phyloP scores from a whole-genome alignment of 2,888 invertebrate genomes.

The Cybosia mesomella region DNA sequence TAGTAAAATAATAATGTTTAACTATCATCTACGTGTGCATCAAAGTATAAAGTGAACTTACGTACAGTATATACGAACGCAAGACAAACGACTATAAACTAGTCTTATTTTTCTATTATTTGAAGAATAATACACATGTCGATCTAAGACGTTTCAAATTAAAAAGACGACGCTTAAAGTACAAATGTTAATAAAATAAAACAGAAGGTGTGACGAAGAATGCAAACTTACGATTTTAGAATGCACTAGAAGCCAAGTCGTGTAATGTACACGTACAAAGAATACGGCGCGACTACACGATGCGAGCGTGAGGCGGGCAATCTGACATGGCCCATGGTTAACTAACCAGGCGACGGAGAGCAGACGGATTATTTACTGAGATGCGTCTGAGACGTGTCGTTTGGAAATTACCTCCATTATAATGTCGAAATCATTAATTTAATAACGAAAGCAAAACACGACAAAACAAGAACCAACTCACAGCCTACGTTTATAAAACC shows the following conservation, averaged over 20 bases:
- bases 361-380: slow-evolving; percentile 84
- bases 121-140: slow-evolving; percentile 71
- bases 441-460: slow-evolving; percentile 74
- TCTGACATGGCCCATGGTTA: slow-evolving; percentile 60
- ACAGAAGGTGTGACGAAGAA: slow-evolving; percentile 73
- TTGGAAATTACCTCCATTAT: slow-evolving; percentile 74
- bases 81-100: slow-evolving; percentile 80
- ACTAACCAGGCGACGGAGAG: slow-evolving; percentile 81
- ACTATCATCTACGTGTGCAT: slow-evolving; percentile 81
- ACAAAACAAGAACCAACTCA: slow-evolving; percentile 84
- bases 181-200: slow-evolving; percentile 76
- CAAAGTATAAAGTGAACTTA: slow-evolving; percentile 83
- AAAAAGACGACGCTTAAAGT: slow-evolving; percentile 71
- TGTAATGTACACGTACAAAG: slow-evolving; percentile 76
- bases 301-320: slow-evolving; percentile 65
- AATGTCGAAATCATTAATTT: slow-evolving; percentile 66
- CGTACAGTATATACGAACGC: slow-evolving; percentile 80
- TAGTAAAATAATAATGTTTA: slow-evolving; percentile 75
- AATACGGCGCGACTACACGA: slow-evolving; percentile 78
- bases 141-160: slow-evolving; percentile 70
- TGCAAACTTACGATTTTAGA: slow-evolving; percentile 75
- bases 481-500: slow-evolving; percentile 82
- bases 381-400: slow-evolving; percentile 85
- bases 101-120: slow-evolving; percentile 80
- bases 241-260: slow-evolving; percentile 82